These are phyloP conservation scores for Temnothorax unifasciatus DNA, from an alignment of 2,888 invertebrate genomes.

Conservation along the genomic window DNA sequence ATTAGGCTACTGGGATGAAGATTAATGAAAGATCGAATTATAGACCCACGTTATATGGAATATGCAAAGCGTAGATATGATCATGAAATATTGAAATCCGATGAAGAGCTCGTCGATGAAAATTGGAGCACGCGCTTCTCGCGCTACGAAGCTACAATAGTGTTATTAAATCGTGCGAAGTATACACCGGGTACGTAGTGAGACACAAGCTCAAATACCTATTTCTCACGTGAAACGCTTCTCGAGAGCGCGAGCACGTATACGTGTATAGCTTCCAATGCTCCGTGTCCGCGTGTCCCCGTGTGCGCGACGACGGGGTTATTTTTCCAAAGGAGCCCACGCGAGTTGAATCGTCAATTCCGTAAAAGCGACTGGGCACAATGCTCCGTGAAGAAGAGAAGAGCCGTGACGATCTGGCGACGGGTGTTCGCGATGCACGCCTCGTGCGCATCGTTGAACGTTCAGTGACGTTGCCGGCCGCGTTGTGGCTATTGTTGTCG, in stretches of 20 bases:
- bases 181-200: neutral
- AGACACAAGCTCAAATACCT: conserved; percentile 24
- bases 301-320: conserved; percentile 57
- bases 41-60: neutral
- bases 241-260: conserved; percentile 32
- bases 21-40: neutral
- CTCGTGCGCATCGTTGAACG: conserved; percentile 45
- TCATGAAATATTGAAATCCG: conserved; percentile 1
- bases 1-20: too few relatives aligned
- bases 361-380: conserved; percentile 51
- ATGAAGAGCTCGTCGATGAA: neutral
- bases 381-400: conserved; percentile 44
- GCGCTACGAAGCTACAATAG: conserved; percentile 3
- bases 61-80: neutral
- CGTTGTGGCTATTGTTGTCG: conserved; percentile 36
- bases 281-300: conserved; percentile 27
- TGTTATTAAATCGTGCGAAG: neutral
- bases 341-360: conserved; percentile 70
- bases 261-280: conserved; percentile 41
- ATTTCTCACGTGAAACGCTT: conserved; percentile 51
- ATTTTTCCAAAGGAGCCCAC: conserved; percentile 70
- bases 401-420: conserved; percentile 29
- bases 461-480: conserved; percentile 25
- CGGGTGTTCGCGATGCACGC: conserved; percentile 29
- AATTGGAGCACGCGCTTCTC: conserved; percentile 7